A percentile compares a stretch with the other conserved stretches of the same genome.
Evolutionary conservation across 2,113 vertebrate species (phyloP).

Genomic region (Ctenodactylus gundi): DNA sequence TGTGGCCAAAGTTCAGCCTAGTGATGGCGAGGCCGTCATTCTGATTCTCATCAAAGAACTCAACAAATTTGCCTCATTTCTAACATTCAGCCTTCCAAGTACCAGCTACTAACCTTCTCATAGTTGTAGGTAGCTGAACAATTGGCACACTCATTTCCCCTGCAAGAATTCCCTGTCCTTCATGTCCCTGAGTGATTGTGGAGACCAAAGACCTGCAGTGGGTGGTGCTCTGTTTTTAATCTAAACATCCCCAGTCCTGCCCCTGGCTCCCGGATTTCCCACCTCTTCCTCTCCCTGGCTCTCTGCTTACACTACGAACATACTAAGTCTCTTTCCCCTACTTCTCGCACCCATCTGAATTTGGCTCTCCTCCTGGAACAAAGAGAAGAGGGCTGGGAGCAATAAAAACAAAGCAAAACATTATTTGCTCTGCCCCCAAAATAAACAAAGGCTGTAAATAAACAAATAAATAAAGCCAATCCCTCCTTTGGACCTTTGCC

Average conservation of each 20-base stretch:
- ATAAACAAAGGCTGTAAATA: background rate
- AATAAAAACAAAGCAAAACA: background rate
- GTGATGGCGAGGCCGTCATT: background rate
- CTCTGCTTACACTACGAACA: background rate
- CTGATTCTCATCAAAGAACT: background rate
- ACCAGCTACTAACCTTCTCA: background rate
- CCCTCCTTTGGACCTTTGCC: background rate
- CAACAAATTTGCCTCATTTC: background rate
- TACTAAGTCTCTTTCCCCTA: background rate
- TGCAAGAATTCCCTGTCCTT: background rate
- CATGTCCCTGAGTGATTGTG: background rate
- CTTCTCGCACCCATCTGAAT: background rate
- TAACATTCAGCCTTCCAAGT: background rate
- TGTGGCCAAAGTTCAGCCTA: background rate
- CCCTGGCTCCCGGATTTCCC: fast-evolving
- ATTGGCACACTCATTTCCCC: background rate
- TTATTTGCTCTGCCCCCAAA: background rate
- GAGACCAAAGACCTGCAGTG: background rate
- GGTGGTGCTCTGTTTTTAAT: background rate
- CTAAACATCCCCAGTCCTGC: fast-evolving
- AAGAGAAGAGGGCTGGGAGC: background rate
- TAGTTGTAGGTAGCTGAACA: background rate
- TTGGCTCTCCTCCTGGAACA: background rate
- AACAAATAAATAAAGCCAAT: background rate
- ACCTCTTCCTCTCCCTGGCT: background rate